Conservation (phyloP, 2,797 vertebrate species). For the Tokudaia tokunoshimensis region DNA sequence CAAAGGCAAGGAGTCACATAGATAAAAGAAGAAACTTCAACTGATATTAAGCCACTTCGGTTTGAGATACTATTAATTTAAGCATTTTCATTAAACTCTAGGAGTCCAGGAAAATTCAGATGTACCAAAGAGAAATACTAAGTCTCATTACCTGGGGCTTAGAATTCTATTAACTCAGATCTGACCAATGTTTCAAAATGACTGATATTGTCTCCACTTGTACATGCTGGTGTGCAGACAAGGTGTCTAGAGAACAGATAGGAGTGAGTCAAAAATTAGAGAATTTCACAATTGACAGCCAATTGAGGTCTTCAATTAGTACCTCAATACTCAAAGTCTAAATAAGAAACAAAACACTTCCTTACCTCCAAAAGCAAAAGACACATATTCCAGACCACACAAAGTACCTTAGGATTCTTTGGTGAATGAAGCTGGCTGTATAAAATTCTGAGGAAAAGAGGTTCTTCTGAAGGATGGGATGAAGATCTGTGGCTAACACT, state of each 20-base stretch:
- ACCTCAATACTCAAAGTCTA: background rate
- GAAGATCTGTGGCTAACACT: background rate
- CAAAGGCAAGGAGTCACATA: background rate
- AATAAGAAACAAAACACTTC: constrained; percentile 6
- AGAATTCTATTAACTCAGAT: background rate
- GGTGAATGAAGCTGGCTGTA: background rate
- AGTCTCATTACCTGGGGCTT: background rate
- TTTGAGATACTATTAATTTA: background rate
- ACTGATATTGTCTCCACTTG: background rate
- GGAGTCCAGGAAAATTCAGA: background rate
- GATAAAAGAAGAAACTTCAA: background rate
- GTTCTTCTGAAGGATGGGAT: background rate
- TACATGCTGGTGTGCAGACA: background rate
- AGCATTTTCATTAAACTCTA: background rate
- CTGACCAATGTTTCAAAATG: background rate
- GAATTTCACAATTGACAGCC: background rate
- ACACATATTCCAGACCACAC: background rate
- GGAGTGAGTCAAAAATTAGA: background rate
- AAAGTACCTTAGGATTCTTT: background rate
- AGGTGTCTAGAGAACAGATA: background rate
- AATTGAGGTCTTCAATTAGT: background rate
- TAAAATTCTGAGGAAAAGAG: background rate
- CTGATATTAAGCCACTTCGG: background rate
- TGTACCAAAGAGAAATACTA: background rate
- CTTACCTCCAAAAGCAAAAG: constrained; percentile 28